Conservation (phyloP, 2,888 invertebrate species). For the Lucinisca nassula region DNA sequence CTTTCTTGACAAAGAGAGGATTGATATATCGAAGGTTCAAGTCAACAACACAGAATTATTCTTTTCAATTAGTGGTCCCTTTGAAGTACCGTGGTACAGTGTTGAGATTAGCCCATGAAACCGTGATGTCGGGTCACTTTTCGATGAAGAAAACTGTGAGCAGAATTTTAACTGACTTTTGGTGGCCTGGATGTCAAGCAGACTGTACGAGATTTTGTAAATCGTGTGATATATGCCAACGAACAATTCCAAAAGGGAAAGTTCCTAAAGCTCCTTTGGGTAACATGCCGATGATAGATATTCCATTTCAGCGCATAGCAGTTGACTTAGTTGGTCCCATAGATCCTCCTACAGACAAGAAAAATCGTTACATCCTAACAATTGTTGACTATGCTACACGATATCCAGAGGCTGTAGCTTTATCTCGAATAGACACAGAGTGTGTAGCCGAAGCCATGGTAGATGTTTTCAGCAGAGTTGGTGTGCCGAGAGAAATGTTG, state of each 20-base stretch:
- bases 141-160: not conserved
- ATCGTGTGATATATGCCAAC: too few relatives aligned
- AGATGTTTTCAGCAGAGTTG: too few relatives aligned
- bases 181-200: slow-evolving; percentile 59
- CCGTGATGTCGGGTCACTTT: slow-evolving; percentile 39
- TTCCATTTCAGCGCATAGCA: slow-evolving; percentile 60
- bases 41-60: not conserved
- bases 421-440: slow-evolving; percentile 62
- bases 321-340: slow-evolving; percentile 71
- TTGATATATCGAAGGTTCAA: slow-evolving; percentile 39
- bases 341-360: slow-evolving; percentile 46
- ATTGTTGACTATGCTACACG: too few relatives aligned
- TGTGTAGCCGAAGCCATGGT: slow-evolving; percentile 68
- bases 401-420: too few relatives aligned
- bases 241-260: slow-evolving; percentile 54
- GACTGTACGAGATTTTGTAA: slow-evolving; percentile 55
- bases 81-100: slow-evolving; percentile 36
- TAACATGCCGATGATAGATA: slow-evolving; percentile 65
- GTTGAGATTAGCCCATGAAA: slow-evolving; percentile 62
- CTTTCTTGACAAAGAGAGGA: slow-evolving; percentile 9
- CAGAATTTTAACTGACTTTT: slow-evolving; percentile 48
- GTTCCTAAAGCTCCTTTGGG: slow-evolving; percentile 51
- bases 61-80: slow-evolving; percentile 50
- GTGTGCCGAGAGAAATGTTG: slow-evolving; percentile 71
- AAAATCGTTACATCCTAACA: slow-evolving; percentile 66